A percentile compares a stretch with the other conserved stretches of the same genome.
phyloP scores from a whole-genome alignment of 2,888 invertebrate genomes.

The Drosophila pseudotakahashii region DNA sequence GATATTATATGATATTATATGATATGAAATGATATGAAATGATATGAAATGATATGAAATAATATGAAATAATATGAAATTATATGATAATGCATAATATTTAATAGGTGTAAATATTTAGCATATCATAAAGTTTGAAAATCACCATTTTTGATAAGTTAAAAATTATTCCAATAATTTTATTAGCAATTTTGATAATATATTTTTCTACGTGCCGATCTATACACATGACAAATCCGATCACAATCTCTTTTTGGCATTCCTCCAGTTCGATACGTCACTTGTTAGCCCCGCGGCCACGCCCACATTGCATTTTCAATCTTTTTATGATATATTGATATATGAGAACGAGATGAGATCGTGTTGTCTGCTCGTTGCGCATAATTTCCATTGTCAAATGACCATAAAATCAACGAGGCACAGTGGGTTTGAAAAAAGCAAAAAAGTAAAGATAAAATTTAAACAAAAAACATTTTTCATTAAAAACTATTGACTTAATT shows the following conservation, averaged over 20 bases:
- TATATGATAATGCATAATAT: no score
- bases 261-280: conserved; percentile 13
- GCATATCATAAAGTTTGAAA: no score
- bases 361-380: conserved; percentile 49
- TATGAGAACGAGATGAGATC: conserved; percentile 43
- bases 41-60: no score
- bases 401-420: conserved; percentile 46
- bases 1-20: no score
- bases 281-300: conserved; percentile 27
- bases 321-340: conserved; percentile 45
- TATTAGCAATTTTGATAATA: not conserved
- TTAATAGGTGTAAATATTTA: no score
- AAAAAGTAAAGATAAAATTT: accelerated
- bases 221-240: conserved; percentile 9
- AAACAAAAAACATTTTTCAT: no score
- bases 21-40: no score
- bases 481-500: no score
- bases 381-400: conserved; percentile 68
- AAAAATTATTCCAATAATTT: not conserved
- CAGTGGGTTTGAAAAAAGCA: not conserved
- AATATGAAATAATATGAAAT: no score
- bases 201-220: conserved; percentile 12
- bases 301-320: conserved; percentile 40
- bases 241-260: conserved; percentile 25
- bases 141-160: no score